Evolutionary conservation across 1,140 invertebrate genomes (phyloP), one percentile per base, ranked within the genome.

Genomic region (Melanaphis sacchari): DNA sequence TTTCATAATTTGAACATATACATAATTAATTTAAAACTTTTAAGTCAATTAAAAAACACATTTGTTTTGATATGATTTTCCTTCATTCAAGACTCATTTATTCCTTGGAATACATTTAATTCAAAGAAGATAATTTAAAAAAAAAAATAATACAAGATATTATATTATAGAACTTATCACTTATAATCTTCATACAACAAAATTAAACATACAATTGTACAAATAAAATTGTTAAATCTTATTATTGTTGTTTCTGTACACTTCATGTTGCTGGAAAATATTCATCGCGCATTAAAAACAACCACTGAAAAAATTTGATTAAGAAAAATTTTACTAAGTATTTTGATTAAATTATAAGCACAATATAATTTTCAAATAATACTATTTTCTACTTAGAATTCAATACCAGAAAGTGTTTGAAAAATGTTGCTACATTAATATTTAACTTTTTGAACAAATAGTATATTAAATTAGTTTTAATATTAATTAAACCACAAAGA

Each of bases 271-370:
- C 18, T 46, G 59, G 1, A 38, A 36, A 43, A 49, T 46, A 21
- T 81, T 91, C 66, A 91, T 46, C 90, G 66, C 46, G 90, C 90
- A 9, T n/a, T 91, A 49, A 91, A 91, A 9, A 91, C 90, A 11
- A 91, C 90, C 90, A 91, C 90, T 91, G 76, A 59, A 84, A 46
- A 87, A 52, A n/a, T 41, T 41, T 85, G 11, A 40, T 54, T 85
- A 87, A 85, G 52, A 49, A 93, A 54, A 54, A 9, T 24, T 59
- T 7, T 88, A 88, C 18, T 2, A 88, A 49, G 6, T 36, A 11
- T 43, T 85, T 15, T 21, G 15, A 85, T 41, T n/a, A 43, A 40
- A 85, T 85, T 15, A 76, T 76, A n/a, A 76, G 15, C 31, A n/a
- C 59, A 76, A 76, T 76, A 36, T 15, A n/a, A 21, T n/a, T 66